A percentile compares a stretch with the other conserved stretches of the same genome.
phyloP scores from a whole-genome alignment of 2,113 vertebrate species.

The Mionectes macconnelli region DNA sequence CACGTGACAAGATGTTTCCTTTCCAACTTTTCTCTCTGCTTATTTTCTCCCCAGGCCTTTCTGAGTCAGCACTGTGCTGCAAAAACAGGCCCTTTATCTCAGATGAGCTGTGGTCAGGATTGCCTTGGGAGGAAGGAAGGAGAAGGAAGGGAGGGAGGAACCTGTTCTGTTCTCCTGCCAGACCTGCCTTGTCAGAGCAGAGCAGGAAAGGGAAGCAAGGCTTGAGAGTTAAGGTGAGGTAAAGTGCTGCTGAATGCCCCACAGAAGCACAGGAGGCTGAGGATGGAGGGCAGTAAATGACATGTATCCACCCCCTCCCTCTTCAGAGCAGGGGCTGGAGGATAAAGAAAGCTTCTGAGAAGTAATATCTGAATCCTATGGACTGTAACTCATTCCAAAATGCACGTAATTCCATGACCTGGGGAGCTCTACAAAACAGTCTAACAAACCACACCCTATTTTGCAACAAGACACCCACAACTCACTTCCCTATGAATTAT shows the following conservation, averaged over 20 bases:
- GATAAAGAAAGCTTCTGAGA: not conserved
- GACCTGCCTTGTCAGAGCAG: not conserved
- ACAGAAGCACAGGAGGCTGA: not conserved
- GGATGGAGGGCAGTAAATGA: not conserved
- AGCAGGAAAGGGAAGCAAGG: not conserved
- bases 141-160: not conserved
- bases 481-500: not conserved
- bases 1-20: not conserved
- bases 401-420: not conserved
- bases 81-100: not conserved
- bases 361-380: not conserved
- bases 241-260: not conserved
- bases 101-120: not conserved
- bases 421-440: not conserved
- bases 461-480: not conserved
- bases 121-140: not conserved
- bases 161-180: not conserved
- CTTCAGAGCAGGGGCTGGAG: not conserved
- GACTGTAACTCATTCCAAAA: not conserved
- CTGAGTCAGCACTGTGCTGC: not conserved
- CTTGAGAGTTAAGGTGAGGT: not conserved
- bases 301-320: not conserved
- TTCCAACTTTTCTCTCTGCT: not conserved
- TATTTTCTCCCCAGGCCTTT: not conserved
- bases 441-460: not conserved